phyloP scores from a whole-genome alignment of 64 coral and sea anemone genomes.

The Cladopsammia gracilis region DNA sequence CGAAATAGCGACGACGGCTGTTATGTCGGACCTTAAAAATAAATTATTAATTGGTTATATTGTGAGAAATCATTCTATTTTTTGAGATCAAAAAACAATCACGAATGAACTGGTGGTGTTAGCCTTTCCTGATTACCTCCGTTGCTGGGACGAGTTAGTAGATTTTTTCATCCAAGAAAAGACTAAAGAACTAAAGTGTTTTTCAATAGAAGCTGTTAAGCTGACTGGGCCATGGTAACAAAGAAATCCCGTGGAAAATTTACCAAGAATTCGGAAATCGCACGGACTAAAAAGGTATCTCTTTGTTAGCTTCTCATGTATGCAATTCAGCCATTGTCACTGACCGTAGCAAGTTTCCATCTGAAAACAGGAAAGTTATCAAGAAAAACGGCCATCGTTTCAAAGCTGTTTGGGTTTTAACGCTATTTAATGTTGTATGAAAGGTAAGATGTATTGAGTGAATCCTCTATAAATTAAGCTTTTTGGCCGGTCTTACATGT shows the following conservation, averaged over 20 bases:
- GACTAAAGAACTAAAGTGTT: background rate
- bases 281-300: background rate
- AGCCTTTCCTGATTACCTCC: no score
- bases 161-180: background rate
- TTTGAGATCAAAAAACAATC: background rate
- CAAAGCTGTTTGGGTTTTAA: constrained; percentile 1
- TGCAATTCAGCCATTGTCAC: background rate
- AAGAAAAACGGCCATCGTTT: background rate
- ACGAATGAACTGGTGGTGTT: background rate
- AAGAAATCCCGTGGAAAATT: background rate
- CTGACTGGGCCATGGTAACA: background rate
- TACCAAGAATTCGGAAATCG: background rate
- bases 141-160: no score
- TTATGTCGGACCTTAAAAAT: background rate
- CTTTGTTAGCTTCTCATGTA: background rate
- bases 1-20: background rate
- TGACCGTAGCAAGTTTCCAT: background rate
- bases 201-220: background rate
- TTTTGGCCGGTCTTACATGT: background rate
- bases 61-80: constrained; percentile 10
- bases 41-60: constrained; percentile 33
- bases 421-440: background rate
- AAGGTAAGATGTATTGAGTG: background rate
- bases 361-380: background rate
- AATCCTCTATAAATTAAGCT: background rate